Evolutionary conservation across 2,113 vertebrate genomes (phyloP), one percentile per base, ranked within the genome.

Genomic region (Montifringilla adamsi): DNA sequence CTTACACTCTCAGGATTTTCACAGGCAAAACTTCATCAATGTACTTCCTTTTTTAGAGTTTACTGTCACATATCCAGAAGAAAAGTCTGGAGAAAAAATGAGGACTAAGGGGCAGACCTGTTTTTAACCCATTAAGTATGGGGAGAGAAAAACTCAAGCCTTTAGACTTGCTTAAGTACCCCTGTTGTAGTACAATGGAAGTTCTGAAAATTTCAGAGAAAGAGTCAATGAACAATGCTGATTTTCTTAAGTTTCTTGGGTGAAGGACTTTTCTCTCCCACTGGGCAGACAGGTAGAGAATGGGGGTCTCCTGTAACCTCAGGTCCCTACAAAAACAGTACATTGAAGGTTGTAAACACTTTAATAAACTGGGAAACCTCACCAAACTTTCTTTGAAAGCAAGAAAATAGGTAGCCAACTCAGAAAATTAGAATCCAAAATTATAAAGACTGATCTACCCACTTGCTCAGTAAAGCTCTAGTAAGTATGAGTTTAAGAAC

Each of bases 11-110:
- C 1, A 1, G 4, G 27, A 24, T 66, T 76, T 76, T 73, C 37
- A 69, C 1, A 0, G 9, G 4, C 0, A 0, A 7, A 84, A 69
- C 17, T 49, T 62, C 18, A 58, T 23, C 18, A 62, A 58, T 0
- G 0, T 64, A 44, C 9, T 56, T 59, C 10, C 13, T 43, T 73
- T 88, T 39, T 49, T 60, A 35, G 24, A 47, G 5, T 7, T 87
- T 70, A 69, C 8, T 59, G 14, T 49, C 63, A 33, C 4, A 5
- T 9, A 14, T 39, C 28, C 27, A 58, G 35, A 80, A 76, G 33
- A 92, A 72, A 91, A 69, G 9, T 16, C 39, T 22, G 7, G 9
- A 10, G 21, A n/a, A 30, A 26, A 24, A 74, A 24, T 2, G 2
- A 69, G 9, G 28, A 86, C 55, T 35, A n/a, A 49, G 2, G 21